These are phyloP conservation scores for Nilaparvata lugens DNA, from an alignment of 1,140 invertebrate species.

Conservation along the genomic window DNA sequence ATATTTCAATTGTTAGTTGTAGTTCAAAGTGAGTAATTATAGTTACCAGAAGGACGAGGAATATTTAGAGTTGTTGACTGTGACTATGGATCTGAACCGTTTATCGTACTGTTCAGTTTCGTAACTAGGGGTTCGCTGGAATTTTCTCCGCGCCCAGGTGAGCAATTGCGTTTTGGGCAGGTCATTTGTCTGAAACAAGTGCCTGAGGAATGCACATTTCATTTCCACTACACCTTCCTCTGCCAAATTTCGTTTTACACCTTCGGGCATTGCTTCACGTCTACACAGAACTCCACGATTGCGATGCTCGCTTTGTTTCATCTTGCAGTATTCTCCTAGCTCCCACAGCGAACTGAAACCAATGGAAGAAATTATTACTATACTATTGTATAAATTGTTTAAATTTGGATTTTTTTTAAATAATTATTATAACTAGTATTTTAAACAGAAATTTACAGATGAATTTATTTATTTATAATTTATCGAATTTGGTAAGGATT, in stretches of 20 bases:
- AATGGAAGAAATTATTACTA: no score
- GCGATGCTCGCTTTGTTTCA: conserved; percentile 54
- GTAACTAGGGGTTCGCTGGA: conserved; percentile 57
- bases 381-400: no score
- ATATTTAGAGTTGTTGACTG: conserved; percentile 63
- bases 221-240: conserved; percentile 47
- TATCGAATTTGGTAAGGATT: no score
- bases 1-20: no score
- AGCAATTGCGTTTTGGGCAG: conserved; percentile 75
- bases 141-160: conserved; percentile 55
- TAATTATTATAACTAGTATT: no score
- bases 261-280: conserved; percentile 51
- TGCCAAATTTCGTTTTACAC: conserved; percentile 23
- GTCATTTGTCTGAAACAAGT: conserved; percentile 55
- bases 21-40: no score
- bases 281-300: conserved; percentile 51
- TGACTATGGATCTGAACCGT: conserved; percentile 66
- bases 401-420: no score
- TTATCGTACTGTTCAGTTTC: conserved; percentile 68
- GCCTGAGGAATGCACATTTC: conserved; percentile 58
- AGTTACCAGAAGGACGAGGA: conserved; percentile 67
- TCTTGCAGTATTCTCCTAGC: conserved; percentile 63
- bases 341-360: conserved; percentile 69
- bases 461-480: no score
- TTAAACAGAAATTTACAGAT: no score